Base-by-base conservation (phyloP, 2,797 vertebrate genomes). In the Gila robusta region DNA sequence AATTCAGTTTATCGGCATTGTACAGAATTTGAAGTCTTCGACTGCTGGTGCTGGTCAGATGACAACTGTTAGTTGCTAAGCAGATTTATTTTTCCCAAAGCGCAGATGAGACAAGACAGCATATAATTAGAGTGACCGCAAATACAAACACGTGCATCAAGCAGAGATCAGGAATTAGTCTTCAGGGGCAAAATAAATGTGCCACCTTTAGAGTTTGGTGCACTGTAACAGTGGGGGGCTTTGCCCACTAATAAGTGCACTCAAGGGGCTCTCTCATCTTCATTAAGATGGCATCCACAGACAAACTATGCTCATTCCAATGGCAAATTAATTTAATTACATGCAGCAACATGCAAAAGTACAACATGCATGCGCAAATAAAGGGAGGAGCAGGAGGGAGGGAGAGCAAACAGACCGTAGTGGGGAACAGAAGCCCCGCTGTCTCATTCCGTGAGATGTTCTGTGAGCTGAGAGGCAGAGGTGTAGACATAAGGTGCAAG, bases 301-400 rank as follows among this genome's bases (percentile, higher is more conserved):
- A 92, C 93, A 91, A 92, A 93, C 92, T 92, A 92, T 90, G 92
- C 83, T 0, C 85, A 89, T 90, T 92, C 90, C 91, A 94, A 93
- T 86, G 86, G 66, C 23, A 86, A 91, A 91, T 94, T 93, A 94
- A 93, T 93, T 89, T 92, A 94, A 94, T 93, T 92, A 91, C 91
- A n/a, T n/a, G n/a, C n/a, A 82, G 37, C 84, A 91, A 89, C 90
- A 89, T 3, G 26, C 86, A 0, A 73, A 82, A 28, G 44, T 32
- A 32, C 32, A 32, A 32, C 32, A 32, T 32, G 32, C 32, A 32
- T 32, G 32, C 21, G 0, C 47, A 81, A 69, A 76, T 71, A 26
- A 14, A 23, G 14, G 32, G 39, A 54, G 19, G 70, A 49, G 37
- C 56, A 21, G 7, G 12, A 81, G 41, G 35, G 86, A 86, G 10